A percentile compares a stretch with the other conserved stretches of the same genome.
These are phyloP conservation scores for Teinopalpus imperialis DNA, from an alignment of 2,888 invertebrate species.

Conservation along the genomic window DNA sequence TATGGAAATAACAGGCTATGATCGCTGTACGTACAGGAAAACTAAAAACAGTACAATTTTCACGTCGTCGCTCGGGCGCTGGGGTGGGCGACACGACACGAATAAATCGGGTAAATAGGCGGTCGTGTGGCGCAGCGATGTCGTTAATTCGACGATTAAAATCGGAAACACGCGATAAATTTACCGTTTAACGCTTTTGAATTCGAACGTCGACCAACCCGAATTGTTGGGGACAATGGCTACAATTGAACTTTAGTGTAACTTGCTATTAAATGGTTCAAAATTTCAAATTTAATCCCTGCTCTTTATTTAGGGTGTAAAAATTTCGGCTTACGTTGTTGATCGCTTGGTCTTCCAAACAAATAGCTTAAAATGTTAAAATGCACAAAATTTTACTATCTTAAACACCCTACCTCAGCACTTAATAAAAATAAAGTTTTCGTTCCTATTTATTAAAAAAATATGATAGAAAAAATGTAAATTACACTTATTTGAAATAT, in stretches of 20 bases:
- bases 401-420: no score
- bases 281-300: conserved; percentile 12
- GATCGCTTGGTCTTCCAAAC: no score
- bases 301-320: background rate
- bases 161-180: conserved; percentile 78
- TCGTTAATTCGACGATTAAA: conserved; percentile 77
- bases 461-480: no score
- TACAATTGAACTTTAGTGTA: conserved; percentile 32
- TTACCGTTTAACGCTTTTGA: conserved; percentile 67
- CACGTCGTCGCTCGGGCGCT: conserved; percentile 26
- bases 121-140: conserved; percentile 47
- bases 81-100: conserved; percentile 36
- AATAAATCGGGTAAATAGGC: conserved; percentile 63
- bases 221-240: conserved; percentile 42
- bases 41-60: conserved; percentile 32
- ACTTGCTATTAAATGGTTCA: conserved; percentile 23
- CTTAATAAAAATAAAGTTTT: no score
- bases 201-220: conserved; percentile 52
- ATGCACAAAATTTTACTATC: no score
- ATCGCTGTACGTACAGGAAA: conserved; percentile 19
- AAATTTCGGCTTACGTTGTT: no score
- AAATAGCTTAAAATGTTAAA: no score
- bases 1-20: conserved; percentile 18
- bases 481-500: no score
- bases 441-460: no score